Conservation (phyloP, 2,797 vertebrate genomes). For the Antennarius maculatus region DNA sequence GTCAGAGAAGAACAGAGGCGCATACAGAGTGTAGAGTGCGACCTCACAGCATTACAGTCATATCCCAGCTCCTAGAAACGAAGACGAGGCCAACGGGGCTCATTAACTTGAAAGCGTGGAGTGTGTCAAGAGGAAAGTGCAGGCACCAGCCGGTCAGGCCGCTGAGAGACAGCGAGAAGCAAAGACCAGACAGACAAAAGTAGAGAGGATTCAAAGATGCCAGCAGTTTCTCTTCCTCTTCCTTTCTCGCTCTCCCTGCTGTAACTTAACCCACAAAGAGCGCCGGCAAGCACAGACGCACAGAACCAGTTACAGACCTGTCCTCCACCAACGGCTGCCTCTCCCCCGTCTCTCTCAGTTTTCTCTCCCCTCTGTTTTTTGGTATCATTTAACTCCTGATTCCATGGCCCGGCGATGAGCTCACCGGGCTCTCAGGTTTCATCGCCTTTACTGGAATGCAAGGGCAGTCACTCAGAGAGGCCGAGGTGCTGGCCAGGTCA, state of each 20-base stretch:
- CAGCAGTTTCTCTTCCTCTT: slow-evolving; percentile 65
- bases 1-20: slow-evolving; percentile 53
- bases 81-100: slow-evolving; percentile 55
- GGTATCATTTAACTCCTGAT: slow-evolving; percentile 74
- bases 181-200: slow-evolving; percentile 48
- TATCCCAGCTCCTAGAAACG: slow-evolving; percentile 52
- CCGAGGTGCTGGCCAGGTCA: slow-evolving; percentile 75
- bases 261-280: slow-evolving; percentile 74
- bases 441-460: slow-evolving; percentile 71
- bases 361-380: slow-evolving; percentile 53
- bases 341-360: slow-evolving; percentile 41
- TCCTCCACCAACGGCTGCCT: slow-evolving; percentile 54
- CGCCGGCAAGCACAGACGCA: slow-evolving; percentile 45
- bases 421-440: slow-evolving; percentile 78
- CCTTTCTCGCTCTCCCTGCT: slow-evolving; percentile 46
- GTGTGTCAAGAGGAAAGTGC: slow-evolving; percentile 65
- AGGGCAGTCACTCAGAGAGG: slow-evolving; percentile 63
- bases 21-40: slow-evolving; percentile 24
- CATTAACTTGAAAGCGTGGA: slow-evolving; percentile 63
- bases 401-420: slow-evolving; percentile 74
- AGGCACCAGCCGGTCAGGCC: slow-evolving; percentile 52
- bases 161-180: slow-evolving; percentile 19
- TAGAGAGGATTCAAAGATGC: slow-evolving; percentile 55
- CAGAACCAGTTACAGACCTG: slow-evolving; percentile 76
- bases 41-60: slow-evolving; percentile 45